Conservation (phyloP, 2,888 invertebrate species). For the Luperina testacea region DNA sequence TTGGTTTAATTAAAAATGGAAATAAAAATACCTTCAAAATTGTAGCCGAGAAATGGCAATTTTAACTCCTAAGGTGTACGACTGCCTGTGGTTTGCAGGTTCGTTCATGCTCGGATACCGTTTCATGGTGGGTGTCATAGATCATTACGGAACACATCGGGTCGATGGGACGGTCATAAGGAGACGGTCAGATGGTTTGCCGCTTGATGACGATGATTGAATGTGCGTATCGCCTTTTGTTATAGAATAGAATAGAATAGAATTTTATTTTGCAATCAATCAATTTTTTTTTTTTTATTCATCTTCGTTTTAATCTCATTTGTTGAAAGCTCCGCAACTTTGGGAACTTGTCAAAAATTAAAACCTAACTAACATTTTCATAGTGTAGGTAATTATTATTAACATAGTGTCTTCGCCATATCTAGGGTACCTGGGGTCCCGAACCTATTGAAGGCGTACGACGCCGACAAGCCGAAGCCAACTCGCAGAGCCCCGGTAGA, state of each 20-base stretch:
- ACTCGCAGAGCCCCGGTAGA: background rate
- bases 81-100: slow-evolving; percentile 17
- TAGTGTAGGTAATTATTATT: too few species aligned
- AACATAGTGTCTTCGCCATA: too few species aligned
- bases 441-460: too few species aligned
- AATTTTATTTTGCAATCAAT: too few species aligned
- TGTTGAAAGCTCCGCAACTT: too few species aligned
- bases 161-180: slow-evolving; percentile 30
- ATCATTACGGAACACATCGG: slow-evolving; percentile 38
- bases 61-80: background rate
- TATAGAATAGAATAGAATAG: too few species aligned
- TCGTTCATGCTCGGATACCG: slow-evolving; percentile 20
- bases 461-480: too few species aligned
- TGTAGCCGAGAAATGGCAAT: background rate
- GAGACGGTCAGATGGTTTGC: slow-evolving; percentile 32
- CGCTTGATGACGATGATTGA: slow-evolving; percentile 31
- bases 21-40: background rate
- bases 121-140: slow-evolving; percentile 31
- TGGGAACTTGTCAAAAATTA: too few species aligned
- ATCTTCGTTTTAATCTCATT: background rate
- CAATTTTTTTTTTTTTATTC: too few species aligned
- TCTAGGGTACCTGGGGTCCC: too few species aligned
- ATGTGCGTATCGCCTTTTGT: slow-evolving; percentile 15
- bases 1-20: background rate
- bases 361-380: too few species aligned